Percentiles rank a stretch among this genome's conserved stretches.
Evolutionary conservation across 2,888 invertebrate genomes (phyloP).

Genomic region (Malthinus seriepunctatus): DNA sequence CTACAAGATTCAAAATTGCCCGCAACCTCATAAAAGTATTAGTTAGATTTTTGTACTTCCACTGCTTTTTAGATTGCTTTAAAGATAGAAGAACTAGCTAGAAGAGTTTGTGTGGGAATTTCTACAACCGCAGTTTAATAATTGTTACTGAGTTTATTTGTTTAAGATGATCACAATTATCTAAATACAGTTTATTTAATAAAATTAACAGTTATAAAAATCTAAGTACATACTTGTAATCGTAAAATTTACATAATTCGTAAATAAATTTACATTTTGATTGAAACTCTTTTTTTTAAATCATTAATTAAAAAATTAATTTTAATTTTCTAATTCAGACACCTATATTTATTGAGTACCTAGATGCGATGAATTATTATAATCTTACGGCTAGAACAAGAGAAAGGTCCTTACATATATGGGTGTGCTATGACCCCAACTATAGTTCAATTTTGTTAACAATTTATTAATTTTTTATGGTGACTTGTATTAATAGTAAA

Average conservation of each 20-base stretch:
- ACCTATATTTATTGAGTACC: conserved; percentile 1
- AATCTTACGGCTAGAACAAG: background rate
- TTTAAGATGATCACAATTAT: too few relatives aligned
- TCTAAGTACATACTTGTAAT: too few relatives aligned
- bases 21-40: too few relatives aligned
- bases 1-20: too few relatives aligned
- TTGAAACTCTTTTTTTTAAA: background rate
- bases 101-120: too few relatives aligned
- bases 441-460: background rate
- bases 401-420: background rate
- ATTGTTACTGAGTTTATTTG: too few relatives aligned
- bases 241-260: background rate
- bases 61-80: too few relatives aligned
- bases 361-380: conserved; percentile 1
- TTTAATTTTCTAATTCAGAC: conserved; percentile 1
- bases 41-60: too few relatives aligned
- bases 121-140: too few relatives aligned
- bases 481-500: background rate
- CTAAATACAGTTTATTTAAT: too few relatives aligned
- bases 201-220: too few relatives aligned
- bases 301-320: background rate
- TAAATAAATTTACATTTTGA: conserved; percentile 3
- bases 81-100: too few relatives aligned
- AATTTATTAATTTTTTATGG: conserved; percentile 5
- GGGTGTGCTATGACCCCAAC: conserved; percentile 1